Percentiles rank a stretch among this genome's conserved stretches.
Evolutionary conservation across 2,888 invertebrate genomes (phyloP).

Genomic region (Blera fallax): DNA sequence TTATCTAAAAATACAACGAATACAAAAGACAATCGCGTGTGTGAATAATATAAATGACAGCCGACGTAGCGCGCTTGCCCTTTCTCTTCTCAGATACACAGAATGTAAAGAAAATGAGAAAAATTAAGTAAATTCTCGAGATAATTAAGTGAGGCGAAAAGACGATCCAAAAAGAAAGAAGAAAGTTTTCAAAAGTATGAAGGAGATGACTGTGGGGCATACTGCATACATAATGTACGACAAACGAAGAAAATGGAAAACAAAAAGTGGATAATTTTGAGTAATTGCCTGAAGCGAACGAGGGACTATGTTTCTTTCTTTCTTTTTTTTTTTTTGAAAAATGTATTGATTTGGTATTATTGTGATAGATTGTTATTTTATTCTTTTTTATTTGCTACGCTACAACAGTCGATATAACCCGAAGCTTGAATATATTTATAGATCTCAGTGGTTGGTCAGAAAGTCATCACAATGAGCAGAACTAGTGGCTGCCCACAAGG

Average conservation of each 20-base stretch:
- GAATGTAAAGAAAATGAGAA: background rate
- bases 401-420: too few species aligned
- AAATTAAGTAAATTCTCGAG: constrained; percentile 13
- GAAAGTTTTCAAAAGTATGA: constrained; percentile 37
- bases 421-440: too few species aligned
- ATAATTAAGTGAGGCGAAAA: constrained; percentile 50
- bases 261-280: constrained; percentile 12
- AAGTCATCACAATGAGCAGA: too few species aligned
- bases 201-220: background rate
- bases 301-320: background rate
- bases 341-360: constrained; percentile 1
- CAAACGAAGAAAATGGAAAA: background rate
- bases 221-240: background rate
- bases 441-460: too few species aligned
- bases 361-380: background rate
- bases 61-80: constrained; percentile 13
- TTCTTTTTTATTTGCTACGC: background rate
- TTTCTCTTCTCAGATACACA: background rate
- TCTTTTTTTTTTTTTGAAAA: background rate
- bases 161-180: constrained; percentile 29
- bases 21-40: constrained; percentile 36
- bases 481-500: too few species aligned
- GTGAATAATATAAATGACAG: constrained; percentile 37
- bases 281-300: constrained; percentile 24
- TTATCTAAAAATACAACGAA: constrained; percentile 43